Conservation (phyloP, 1,140 invertebrate genomes). For the Pachyrhynchus sulphureomaculatus region DNA sequence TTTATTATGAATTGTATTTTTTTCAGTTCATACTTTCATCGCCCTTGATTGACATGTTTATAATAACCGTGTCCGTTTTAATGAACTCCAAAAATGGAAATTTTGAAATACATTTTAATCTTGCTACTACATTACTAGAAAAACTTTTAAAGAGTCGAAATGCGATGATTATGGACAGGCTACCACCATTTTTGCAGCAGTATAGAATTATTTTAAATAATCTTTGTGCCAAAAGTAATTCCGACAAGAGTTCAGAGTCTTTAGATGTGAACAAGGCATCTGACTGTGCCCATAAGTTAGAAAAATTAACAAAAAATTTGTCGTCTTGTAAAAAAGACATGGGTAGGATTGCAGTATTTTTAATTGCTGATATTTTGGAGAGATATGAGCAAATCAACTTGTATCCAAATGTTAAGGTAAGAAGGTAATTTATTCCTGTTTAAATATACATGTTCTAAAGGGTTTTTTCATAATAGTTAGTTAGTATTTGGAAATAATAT, state of each 20-base stretch:
- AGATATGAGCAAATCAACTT: constrained; percentile 41
- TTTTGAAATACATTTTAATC: constrained; percentile 32
- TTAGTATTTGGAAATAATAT: too few species aligned
- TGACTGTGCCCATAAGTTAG: constrained; percentile 42
- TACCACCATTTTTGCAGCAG: constrained; percentile 42
- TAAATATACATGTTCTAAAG: too few species aligned
- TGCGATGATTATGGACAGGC: constrained; percentile 42
- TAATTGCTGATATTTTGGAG: constrained; percentile 46
- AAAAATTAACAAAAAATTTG: constrained; percentile 44
- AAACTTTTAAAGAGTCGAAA: constrained; percentile 41
- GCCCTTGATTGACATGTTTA: constrained; percentile 36
- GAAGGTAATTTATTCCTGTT: constrained; percentile 7
- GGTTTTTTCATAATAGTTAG: too few species aligned
- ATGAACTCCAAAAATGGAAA: constrained; percentile 14
- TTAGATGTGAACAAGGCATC: constrained; percentile 33
- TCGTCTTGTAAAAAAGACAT: constrained; percentile 40
- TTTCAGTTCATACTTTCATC: constrained; percentile 43
- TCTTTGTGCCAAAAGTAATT: constrained; percentile 39
- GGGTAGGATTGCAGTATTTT: constrained; percentile 41
- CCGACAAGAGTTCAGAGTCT: constrained; percentile 12
- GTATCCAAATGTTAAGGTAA: constrained; percentile 43
- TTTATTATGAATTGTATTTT: constrained; percentile 10
- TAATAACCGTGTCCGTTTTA: constrained; percentile 24
- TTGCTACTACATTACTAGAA: constrained; percentile 37
- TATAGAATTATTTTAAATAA: constrained; percentile 38